Evolutionary conservation across 2,113 vertebrate genomes (phyloP).

Genomic region (Anser cygnoides): DNA sequence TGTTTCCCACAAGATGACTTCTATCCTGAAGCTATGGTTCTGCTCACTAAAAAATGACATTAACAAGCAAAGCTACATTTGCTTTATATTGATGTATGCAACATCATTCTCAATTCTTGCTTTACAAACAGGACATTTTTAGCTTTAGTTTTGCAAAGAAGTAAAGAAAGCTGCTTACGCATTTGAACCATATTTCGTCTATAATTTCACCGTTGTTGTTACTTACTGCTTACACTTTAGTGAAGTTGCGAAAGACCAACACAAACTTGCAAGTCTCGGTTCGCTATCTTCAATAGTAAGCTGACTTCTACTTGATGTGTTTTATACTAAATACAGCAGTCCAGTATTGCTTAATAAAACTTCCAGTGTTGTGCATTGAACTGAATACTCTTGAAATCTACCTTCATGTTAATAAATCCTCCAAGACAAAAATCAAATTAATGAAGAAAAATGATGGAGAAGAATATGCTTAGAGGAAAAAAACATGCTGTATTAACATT

Average conservation of each 20-base stretch:
- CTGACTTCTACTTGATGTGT: background rate
- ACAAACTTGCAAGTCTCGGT: background rate
- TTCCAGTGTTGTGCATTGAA: background rate
- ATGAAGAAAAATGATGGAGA: background rate
- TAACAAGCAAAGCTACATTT: background rate
- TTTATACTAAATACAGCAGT: background rate
- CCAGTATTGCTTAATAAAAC: rapidly evolving
- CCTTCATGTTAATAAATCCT: background rate
- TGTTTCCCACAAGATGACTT: background rate
- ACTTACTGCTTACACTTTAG: background rate
- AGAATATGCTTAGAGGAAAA: background rate
- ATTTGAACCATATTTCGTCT: background rate
- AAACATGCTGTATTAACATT: background rate
- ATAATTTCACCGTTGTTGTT: background rate
- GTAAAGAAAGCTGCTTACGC: background rate
- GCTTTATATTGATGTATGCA: background rate
- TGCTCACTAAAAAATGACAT: background rate
- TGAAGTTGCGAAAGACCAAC: background rate
- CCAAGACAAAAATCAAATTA: background rate
- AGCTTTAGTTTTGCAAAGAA: background rate
- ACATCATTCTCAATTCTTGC: background rate
- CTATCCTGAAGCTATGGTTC: background rate
- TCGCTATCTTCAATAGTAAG: background rate
- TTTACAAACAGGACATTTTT: background rate
- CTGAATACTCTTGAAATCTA: background rate